Evolutionary conservation across 2,797 vertebrate genomes (phyloP).

Genomic region (Sebastes trivittatus): DNA sequence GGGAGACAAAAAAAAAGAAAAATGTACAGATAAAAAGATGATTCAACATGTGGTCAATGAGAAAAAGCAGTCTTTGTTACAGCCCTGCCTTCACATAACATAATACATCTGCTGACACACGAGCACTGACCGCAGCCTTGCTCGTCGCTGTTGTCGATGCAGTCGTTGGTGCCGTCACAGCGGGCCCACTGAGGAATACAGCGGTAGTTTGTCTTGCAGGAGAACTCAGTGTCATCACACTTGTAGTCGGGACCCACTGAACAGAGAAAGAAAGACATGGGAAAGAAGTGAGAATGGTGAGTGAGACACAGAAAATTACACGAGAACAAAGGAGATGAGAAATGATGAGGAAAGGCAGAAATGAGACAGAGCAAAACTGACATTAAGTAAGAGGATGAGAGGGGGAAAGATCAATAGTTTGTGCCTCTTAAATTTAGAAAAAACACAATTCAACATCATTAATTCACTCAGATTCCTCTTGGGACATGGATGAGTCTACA

Average conservation of each 20-base stretch:
- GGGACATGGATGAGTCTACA: neutral
- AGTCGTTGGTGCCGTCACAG: conserved; percentile 79
- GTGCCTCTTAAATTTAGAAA: neutral
- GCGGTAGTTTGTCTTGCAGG: conserved; percentile 80
- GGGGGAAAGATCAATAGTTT: neutral
- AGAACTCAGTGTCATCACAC: conserved; percentile 79
- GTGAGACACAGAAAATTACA: neutral
- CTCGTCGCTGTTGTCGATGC: conserved; percentile 81
- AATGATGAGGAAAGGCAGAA: neutral
- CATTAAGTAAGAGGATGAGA: neutral
- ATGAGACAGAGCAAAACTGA: neutral
- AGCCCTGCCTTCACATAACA: neutral
- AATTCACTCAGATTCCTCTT: neutral
- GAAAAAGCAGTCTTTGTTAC: neutral
- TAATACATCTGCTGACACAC: neutral
- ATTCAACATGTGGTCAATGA: conserved; percentile 1
- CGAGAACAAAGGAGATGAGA: neutral
- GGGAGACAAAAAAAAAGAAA: neutral
- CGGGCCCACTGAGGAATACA: conserved; percentile 79
- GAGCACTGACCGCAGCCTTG: conserved; percentile 75
- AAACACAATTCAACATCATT: neutral
- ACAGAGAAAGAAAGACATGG: neutral
- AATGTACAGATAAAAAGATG: neutral
- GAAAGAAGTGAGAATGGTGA: neutral
- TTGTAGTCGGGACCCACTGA: conserved; percentile 75